A percentile compares a stretch with the other conserved stretches of the same genome.
phyloP scores from a whole-genome alignment of 1,140 invertebrate species.

The Drosophila pectinifera region DNA sequence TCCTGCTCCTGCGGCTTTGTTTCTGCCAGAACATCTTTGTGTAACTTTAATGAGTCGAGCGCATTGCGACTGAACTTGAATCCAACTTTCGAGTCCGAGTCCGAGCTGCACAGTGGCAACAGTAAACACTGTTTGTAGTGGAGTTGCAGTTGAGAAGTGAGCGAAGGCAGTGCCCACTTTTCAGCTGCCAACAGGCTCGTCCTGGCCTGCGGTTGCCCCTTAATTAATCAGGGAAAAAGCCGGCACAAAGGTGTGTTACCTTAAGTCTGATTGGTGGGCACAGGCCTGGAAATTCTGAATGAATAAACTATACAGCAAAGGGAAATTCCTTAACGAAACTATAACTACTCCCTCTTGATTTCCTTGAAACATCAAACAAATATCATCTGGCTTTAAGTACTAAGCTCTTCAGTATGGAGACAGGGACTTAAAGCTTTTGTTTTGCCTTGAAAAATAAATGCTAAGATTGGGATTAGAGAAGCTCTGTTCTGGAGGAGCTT shows the following conservation, averaged over 20 bases:
- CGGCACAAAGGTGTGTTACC: conserved; percentile 23
- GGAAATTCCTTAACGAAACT: not conserved
- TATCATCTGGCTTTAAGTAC: conserved; percentile 11
- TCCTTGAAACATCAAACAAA: no score
- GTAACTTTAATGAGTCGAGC: conserved; percentile 73
- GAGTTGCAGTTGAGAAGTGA: conserved; percentile 20
- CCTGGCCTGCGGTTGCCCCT: conserved; percentile 20
- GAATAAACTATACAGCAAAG: conserved; percentile 8
- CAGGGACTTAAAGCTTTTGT: not conserved
- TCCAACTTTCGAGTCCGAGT: conserved; percentile 41
- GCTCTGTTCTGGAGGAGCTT: not conserved
- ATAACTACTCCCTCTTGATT: no score
- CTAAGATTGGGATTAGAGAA: not conserved
- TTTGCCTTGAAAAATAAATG: not conserved
- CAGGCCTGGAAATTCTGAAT: conserved; percentile 6
- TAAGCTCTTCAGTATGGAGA: not conserved
- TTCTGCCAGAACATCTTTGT: conserved; percentile 31
- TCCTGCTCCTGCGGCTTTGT: conserved; percentile 22
- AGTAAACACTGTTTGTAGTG: conserved; percentile 56
- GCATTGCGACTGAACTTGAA: conserved; percentile 58
- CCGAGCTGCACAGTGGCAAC: conserved; percentile 42
- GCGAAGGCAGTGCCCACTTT: conserved; percentile 25
- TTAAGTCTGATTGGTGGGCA: conserved; percentile 10
- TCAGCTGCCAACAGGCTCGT: conserved; percentile 28
- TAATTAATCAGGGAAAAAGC: conserved; percentile 46